Conservation (phyloP, 2,888 invertebrate genomes). For the Nemurella pictetii region DNA sequence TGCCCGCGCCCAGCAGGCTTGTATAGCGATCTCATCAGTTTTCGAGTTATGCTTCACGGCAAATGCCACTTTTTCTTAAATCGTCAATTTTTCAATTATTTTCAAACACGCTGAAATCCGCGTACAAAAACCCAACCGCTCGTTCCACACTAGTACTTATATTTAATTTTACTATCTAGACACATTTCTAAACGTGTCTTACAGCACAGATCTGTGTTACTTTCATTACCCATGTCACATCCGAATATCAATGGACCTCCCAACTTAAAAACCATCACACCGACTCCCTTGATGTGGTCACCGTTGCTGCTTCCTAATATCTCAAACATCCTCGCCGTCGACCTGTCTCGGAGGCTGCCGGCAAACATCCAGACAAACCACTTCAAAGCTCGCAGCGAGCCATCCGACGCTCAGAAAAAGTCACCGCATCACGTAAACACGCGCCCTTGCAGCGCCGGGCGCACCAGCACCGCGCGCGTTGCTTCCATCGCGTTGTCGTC, state of each 20-base stretch:
- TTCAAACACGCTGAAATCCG: too few relatives aligned
- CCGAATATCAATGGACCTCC: neutral
- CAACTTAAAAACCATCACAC: neutral
- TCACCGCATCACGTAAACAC: neutral
- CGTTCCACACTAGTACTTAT: too few relatives aligned
- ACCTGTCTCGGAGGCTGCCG: neutral
- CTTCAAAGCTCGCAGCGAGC: neutral
- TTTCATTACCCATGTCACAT: neutral
- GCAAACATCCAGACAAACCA: neutral
- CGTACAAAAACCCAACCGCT: too few relatives aligned
- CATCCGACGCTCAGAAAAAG: neutral
- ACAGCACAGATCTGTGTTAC: neutral
- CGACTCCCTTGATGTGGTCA: neutral
- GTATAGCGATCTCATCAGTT: too few relatives aligned
- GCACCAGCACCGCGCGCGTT: neutral
- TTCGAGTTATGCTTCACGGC: too few relatives aligned
- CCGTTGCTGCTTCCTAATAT: too few relatives aligned
- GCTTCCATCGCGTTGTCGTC: neutral
- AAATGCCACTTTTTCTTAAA: too few relatives aligned
- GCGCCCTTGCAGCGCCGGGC: too few relatives aligned
- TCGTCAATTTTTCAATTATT: too few relatives aligned
- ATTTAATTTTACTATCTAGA: too few relatives aligned
- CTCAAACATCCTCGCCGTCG: neutral
- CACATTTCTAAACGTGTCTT: too few relatives aligned
- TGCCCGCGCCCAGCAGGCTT: too few relatives aligned